Evolutionary conservation across 2,888 invertebrate species (phyloP).

Genomic region (Tigriopus californicus): DNA sequence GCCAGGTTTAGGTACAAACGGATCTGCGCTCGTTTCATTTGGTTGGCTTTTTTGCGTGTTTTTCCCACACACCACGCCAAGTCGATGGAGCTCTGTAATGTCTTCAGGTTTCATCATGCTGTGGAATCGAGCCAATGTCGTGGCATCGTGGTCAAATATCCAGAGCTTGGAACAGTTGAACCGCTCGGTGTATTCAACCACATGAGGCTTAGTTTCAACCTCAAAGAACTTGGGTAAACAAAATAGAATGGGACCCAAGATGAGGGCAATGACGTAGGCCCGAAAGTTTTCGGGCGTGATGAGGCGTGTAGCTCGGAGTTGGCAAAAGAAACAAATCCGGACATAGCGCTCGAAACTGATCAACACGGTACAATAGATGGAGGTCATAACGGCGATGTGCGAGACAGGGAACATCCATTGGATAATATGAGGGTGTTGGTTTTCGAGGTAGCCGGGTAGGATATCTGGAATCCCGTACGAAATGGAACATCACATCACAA

Average conservation of each 20-base stretch:
- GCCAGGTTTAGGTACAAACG: no score
- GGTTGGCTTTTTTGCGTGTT: no score
- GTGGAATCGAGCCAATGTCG: no score
- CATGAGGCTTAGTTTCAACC: not conserved
- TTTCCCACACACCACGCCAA: no score
- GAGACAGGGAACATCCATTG: not conserved
- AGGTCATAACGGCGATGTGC: not conserved
- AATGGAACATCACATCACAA: not conserved
- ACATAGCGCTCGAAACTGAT: constrained; percentile 5
- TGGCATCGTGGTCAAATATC: no score
- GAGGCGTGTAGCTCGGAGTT: not conserved
- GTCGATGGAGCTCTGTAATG: no score
- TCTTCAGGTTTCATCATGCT: no score
- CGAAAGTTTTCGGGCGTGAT: not conserved
- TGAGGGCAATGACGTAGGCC: not conserved
- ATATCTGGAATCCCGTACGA: not conserved
- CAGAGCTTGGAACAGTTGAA: no score
- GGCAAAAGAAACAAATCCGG: not conserved
- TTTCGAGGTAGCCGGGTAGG: not conserved
- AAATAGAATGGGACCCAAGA: not conserved
- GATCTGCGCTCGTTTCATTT: no score
- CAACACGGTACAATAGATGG: not conserved
- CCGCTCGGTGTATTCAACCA: not conserved
- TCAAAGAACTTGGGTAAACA: constrained; percentile 1
- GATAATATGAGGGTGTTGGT: not conserved